phyloP scores from a whole-genome alignment of 2,888 invertebrate species.

The Platycnemis pennipes region DNA sequence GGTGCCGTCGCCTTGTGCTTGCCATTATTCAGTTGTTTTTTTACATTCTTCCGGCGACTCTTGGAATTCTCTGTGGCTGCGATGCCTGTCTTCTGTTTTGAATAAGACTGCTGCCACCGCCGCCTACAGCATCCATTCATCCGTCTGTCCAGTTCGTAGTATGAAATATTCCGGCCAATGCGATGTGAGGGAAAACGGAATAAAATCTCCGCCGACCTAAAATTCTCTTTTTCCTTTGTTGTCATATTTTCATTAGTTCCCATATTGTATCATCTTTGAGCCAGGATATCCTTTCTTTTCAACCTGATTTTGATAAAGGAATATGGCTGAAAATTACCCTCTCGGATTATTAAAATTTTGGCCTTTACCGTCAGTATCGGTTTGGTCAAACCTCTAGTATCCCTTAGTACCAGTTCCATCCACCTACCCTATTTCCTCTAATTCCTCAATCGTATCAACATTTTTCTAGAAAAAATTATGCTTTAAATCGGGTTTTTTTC shows the following conservation, averaged over 20 bases:
- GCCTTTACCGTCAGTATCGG: too few relatives aligned
- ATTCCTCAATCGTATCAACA: too few relatives aligned
- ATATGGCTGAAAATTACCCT: not conserved
- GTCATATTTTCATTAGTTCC: not conserved
- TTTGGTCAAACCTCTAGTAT: too few relatives aligned
- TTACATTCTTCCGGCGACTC: constrained; percentile 9
- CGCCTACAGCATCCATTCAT: not conserved
- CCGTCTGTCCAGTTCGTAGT: not conserved
- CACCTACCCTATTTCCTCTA: too few relatives aligned
- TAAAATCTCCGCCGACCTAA: not conserved
- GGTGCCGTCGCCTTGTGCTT: not conserved
- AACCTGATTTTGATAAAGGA: not conserved
- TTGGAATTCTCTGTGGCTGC: not conserved
- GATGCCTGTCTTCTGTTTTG: not conserved
- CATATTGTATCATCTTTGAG: not conserved
- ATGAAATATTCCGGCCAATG: not conserved
- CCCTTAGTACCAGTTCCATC: too few relatives aligned
- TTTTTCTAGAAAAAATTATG: too few relatives aligned
- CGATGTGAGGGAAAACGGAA: not conserved
- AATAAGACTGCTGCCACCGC: not conserved
- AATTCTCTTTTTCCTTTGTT: not conserved
- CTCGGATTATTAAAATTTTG: not conserved
- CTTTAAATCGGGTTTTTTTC: too few relatives aligned
- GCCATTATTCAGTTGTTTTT: constrained; percentile 30
- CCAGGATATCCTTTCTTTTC: not conserved